Percentiles rank a stretch among this genome's conserved stretches.
These are phyloP conservation scores for Nephrocerus scutellatus DNA, from an alignment of 2,888 invertebrate species.

Conservation along the genomic window DNA sequence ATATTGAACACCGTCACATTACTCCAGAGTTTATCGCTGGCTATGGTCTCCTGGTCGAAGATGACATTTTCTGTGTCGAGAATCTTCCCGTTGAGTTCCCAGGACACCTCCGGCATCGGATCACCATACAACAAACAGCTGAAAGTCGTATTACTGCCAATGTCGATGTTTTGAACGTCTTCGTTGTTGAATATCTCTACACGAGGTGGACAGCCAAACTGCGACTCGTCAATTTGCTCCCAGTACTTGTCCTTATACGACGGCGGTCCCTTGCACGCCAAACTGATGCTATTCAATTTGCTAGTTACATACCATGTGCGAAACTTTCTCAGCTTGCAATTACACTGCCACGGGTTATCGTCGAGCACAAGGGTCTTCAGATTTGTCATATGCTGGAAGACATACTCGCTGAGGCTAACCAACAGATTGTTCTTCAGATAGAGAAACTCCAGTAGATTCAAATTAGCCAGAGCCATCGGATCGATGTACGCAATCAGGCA, in stretches of 20 bases:
- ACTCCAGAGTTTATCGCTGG: constrained; percentile 57
- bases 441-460: constrained; percentile 66
- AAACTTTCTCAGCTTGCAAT: constrained; percentile 77
- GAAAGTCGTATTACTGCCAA: constrained; percentile 75
- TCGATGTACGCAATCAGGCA: constrained; percentile 72
- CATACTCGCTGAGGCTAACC: constrained; percentile 59
- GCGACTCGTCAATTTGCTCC: constrained; percentile 66
- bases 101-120: constrained; percentile 74
- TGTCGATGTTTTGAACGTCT: constrained; percentile 59
- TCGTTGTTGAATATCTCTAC: constrained; percentile 56
- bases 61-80: constrained; percentile 53
- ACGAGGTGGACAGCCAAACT: constrained; percentile 77
- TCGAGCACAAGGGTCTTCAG: constrained; percentile 74
- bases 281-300: constrained; percentile 68
- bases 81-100: constrained; percentile 70
- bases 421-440: constrained; percentile 76
- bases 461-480: constrained; percentile 67
- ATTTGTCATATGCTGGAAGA: constrained; percentile 65
- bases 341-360: constrained; percentile 85
- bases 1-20: constrained; percentile 78
- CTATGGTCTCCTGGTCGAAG: constrained; percentile 44
- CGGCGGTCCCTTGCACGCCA: constrained; percentile 66
- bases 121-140: constrained; percentile 76
- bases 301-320: constrained; percentile 76
- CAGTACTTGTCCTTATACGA: constrained; percentile 64